Evolutionary conservation across 2,888 invertebrate genomes (phyloP), one percentile per base, ranked within the genome.

Genomic region (Chrysolina oricalcia): DNA sequence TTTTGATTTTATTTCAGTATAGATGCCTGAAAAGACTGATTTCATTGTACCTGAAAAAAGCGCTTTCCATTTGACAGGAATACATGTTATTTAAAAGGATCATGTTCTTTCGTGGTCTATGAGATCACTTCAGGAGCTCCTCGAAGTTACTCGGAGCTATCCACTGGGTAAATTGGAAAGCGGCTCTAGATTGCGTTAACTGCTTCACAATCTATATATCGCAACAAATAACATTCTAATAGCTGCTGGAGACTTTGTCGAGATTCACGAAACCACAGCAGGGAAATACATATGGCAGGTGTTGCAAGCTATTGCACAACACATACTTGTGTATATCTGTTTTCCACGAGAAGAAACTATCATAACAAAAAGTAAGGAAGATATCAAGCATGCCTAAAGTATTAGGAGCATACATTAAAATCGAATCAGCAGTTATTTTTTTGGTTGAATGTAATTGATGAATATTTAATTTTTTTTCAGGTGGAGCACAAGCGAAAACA

Each of bases 401-500:
- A 56, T 41, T 69, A 69, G 69, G 69, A 40, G 56, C 69, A 69
- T 56, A 69, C 35, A 27, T 56, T 69, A 56, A 56, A 69, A 69
- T 69, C 9, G 43, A 43, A 43, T 43, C 43, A 43, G 2, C 43
- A 43, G 43, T 2, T 68, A n/a, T 50, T 19, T 68, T 43, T 43
- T 43, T 8, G 1, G 43, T 43, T 43, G 13, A 43, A 43, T 5
- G 8, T 43, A 43, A 43, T 43, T 43, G 1, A 43, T 43, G 2
- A 43, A 43, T 43, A 43, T 43, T 43, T 43, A 8, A 43, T 43
- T 43, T 4, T 43, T 43, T 43, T 43, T 13, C 48, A 27, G 64
- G 70, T 43, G 56, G 74, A 21, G 19, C 27, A 8, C 17, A 74
- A 41, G 70, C 70, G 40, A 70, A 74, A 70, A 56, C 63, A 35